A percentile compares a stretch with the other conserved stretches of the same genome.
Conservation (phyloP, 2,888 invertebrate species). For the Cyrtodaria siliqua region DNA sequence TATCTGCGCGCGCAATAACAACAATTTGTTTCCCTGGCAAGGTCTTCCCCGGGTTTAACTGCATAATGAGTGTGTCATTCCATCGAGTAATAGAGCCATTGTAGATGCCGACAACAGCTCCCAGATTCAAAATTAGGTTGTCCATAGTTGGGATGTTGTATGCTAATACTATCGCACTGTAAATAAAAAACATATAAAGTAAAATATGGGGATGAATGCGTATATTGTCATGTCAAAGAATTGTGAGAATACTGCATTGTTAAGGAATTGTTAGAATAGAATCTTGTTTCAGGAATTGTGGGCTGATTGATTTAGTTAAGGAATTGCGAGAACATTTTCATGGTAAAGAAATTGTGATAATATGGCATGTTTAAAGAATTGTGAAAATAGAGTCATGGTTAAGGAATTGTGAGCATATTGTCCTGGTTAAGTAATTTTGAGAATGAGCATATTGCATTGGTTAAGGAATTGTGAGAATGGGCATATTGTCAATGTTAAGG, state of each 20-base stretch:
- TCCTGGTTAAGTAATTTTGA: no score
- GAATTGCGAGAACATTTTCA: no score
- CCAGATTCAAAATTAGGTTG: constrained; percentile 72
- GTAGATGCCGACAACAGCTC: constrained; percentile 80
- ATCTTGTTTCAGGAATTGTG: neutral
- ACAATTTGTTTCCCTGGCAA: constrained; percentile 74
- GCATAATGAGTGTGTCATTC: constrained; percentile 73
- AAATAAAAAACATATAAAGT: constrained; percentile 34
- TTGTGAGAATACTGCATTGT: no score
- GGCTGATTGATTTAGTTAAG: neutral
- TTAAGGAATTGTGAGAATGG: no score
- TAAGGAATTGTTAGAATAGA: neutral
- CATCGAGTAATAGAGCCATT: constrained; percentile 78
- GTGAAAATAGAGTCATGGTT: no score
- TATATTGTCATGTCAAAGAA: no score
- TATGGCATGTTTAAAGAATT: no score
- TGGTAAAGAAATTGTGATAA: no score
- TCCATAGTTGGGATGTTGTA: constrained; percentile 75
- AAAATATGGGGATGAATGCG: no score
- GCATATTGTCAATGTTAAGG: no score
- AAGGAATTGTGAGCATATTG: no score
- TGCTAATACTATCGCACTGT: constrained; percentile 80
- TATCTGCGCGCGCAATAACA: constrained; percentile 79
- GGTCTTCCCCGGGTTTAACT: constrained; percentile 63
- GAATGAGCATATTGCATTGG: no score